A percentile compares a stretch with the other conserved stretches of the same genome.
Conservation (phyloP, 2,797 vertebrate species). For the Emys orbicularis region DNA sequence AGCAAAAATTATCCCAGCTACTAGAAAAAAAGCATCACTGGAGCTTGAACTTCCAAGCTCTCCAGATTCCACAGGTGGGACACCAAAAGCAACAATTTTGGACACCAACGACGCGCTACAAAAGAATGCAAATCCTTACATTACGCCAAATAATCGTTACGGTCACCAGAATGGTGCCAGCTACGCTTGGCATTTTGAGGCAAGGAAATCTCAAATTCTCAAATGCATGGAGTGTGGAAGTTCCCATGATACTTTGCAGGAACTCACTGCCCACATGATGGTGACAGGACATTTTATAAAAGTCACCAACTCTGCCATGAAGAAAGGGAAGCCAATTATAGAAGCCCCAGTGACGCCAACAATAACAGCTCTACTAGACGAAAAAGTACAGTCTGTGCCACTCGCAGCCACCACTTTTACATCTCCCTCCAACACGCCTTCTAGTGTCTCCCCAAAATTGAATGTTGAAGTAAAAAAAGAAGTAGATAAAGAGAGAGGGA, state of each 20-base stretch:
- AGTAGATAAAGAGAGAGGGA: conserved; percentile 90
- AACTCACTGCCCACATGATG: conserved; percentile 99
- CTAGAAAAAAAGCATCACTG: conserved; percentile 92
- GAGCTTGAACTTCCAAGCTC: conserved; percentile 97
- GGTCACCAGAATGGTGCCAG: conserved; percentile 99
- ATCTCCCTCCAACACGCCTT: conserved; percentile 89
- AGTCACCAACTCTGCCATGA: conserved; percentile 98
- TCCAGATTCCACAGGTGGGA: conserved; percentile 94
- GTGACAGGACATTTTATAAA: conserved; percentile 99
- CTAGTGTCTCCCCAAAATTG: conserved; percentile 90
- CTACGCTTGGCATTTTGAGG: conserved; percentile 99
- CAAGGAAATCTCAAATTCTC: conserved; percentile 97
- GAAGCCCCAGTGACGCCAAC: conserved; percentile 86
- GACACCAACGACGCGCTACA: conserved; percentile 91
- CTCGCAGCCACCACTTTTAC: conserved; percentile 96
- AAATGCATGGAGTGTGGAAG: conserved; percentile 99
- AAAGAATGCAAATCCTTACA: conserved; percentile 95
- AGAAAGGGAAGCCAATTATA: conserved; percentile 96
- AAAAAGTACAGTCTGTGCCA: conserved; percentile 97
- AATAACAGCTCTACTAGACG: conserved; percentile 85
- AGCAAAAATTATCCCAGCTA: conserved; percentile 94
- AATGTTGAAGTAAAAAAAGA: conserved; percentile 95
- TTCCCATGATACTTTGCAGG: conserved; percentile 96
- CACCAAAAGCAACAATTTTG: conserved; percentile 82
- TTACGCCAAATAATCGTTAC: conserved; percentile 97